These are phyloP conservation scores for Dasyprocta punctata DNA, from an alignment of 2,113 vertebrate species.

Conservation along the genomic window DNA sequence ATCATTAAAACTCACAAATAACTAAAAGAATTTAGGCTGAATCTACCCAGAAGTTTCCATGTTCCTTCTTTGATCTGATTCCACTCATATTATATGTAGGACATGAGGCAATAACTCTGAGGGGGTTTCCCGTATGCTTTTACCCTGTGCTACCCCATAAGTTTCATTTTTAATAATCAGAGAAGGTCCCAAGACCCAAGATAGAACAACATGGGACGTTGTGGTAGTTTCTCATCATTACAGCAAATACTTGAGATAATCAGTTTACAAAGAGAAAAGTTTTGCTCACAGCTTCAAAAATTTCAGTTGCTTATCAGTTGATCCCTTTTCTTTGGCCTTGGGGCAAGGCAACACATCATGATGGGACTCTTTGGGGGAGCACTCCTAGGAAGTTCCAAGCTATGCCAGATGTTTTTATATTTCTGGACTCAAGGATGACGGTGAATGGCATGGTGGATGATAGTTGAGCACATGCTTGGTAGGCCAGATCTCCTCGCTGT, in stretches of 20 bases:
- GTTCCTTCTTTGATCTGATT: fast-evolving
- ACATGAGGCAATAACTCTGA: fast-evolving
- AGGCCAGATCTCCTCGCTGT: fast-evolving
- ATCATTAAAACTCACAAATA: neutral
- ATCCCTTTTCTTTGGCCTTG: neutral
- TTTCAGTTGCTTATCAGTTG: neutral
- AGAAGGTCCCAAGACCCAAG: neutral
- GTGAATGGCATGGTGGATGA: neutral
- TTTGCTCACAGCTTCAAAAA: neutral
- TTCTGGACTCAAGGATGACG: fast-evolving
- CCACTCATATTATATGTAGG: fast-evolving
- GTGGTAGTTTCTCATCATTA: neutral
- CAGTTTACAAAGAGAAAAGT: neutral
- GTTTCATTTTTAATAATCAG: fast-evolving
- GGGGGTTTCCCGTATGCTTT: fast-evolving
- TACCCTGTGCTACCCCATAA: fast-evolving
- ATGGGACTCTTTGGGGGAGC: too few species aligned
- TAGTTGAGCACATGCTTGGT: fast-evolving
- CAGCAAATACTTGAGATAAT: neutral
- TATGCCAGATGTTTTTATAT: too few species aligned
- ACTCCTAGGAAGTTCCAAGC: too few species aligned
- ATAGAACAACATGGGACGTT: fast-evolving
- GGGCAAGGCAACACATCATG: neutral
- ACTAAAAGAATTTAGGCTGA: neutral
- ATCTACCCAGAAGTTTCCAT: fast-evolving